These are phyloP conservation scores for Mungos mungo DNA, from an alignment of 2,113 vertebrate species.

Conservation along the genomic window DNA sequence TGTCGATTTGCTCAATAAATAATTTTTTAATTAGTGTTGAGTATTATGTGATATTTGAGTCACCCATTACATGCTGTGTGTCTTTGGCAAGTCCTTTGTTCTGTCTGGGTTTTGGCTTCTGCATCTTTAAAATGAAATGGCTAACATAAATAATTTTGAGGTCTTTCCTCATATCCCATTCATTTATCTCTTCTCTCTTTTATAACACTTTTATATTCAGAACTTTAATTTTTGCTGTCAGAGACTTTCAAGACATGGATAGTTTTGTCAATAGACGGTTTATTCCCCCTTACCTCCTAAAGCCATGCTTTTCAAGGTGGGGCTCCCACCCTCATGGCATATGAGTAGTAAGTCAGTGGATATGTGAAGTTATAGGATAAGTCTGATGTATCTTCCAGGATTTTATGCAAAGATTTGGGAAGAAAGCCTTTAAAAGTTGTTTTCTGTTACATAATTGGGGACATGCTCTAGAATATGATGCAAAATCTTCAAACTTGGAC, in stretches of 20 bases:
- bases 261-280: not conserved
- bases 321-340: not conserved
- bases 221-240: not conserved
- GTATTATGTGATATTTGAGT: not conserved
- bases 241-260: not conserved
- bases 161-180: not conserved
- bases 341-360: not conserved
- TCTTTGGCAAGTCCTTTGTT: not conserved
- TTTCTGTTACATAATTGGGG: not conserved
- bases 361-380: not conserved
- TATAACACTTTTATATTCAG: not conserved
- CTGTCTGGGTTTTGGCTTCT: not conserved
- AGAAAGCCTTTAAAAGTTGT: constrained; percentile 21
- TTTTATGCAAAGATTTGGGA: constrained; percentile 22
- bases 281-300: not conserved
- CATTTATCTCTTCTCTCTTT: not conserved
- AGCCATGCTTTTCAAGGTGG: not conserved
- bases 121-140: not conserved
- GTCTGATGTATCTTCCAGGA: not conserved
- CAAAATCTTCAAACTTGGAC: not conserved
- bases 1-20: not conserved
- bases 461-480: not conserved
- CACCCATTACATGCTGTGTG: not conserved
- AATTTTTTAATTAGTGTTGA: not conserved
- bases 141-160: not conserved